Conservation (phyloP, 2,113 vertebrate genomes). For the Chamaea fasciata region DNA sequence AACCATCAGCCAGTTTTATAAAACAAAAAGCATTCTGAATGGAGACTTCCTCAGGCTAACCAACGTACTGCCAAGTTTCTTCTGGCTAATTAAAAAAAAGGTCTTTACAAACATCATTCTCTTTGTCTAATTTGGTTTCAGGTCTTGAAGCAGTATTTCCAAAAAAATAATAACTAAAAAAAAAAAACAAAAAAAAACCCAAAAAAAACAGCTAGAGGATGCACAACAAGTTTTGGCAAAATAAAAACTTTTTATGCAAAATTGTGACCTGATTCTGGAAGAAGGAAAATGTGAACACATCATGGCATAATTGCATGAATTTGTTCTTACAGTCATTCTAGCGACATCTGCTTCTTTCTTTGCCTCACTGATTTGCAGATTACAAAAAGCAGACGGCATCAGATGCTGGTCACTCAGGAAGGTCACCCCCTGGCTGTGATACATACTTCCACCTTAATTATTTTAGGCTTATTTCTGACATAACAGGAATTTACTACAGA, state of each 20-base stretch:
- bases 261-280: slow-evolving; percentile 22
- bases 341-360: not conserved
- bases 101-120: not conserved
- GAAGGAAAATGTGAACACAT: slow-evolving; percentile 6
- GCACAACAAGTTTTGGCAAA: not conserved
- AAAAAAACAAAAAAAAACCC: not conserved
- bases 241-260: not conserved
- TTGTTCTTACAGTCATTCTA: not conserved
- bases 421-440: not conserved
- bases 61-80: not conserved
- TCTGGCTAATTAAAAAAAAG: not conserved
- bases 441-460: not conserved
- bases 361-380: not conserved
- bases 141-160: not conserved
- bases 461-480: not conserved
- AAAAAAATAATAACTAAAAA: not conserved
- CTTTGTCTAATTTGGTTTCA: not conserved
- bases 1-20: not conserved
- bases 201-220: not conserved
- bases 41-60: not conserved
- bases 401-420: slow-evolving; percentile 1
- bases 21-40: not conserved
- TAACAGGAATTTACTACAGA: not conserved
- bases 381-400: not conserved
- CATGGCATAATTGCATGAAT: slow-evolving; percentile 16